Base-by-base conservation (phyloP, 2,797 vertebrate genomes). In the Pitangus sulphuratus region DNA sequence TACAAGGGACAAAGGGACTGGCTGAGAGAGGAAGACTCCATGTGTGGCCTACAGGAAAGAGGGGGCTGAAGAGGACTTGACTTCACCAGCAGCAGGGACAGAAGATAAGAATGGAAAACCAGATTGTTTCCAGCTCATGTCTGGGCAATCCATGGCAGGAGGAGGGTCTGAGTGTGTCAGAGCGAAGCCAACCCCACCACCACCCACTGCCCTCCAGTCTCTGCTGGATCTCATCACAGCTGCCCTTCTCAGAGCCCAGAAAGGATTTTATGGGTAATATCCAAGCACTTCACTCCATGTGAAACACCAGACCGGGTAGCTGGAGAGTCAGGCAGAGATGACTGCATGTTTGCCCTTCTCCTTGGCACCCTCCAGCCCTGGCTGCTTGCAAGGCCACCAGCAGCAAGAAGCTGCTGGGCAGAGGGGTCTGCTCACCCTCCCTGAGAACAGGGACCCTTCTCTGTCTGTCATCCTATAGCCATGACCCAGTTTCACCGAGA, bases 401-500 rank as follows among this genome's bases (percentile, higher is more conserved):
- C 72, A 88, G 25, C 0, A 0, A 76, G 44, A 10, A 75, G 14
- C 25, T 14, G 5, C 35, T 14, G 30, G 58, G n/a, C 35, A 79
- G 45, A 65, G 16, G 12, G 1, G 1, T 31, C 33, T 69, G 39
- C 65, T 83, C 39, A 28, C 19, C 12, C 25, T 57, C 65, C 45
- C 31, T 0, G 1, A 65, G 31, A 79, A 58, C 11, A 44, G 64
- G 28, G 15, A 47, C 30, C n/a, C 65, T 77, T 81, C 65, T 89
- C 37, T 71, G 35, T 44, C 31, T 90, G 96, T 95, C 95, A 97
- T 80, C 77, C 91, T 96, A 97, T 92, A 89, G 89, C 74, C 11
- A 22, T 88, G 96, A 97, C 97, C 97, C 89, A 98, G 62, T 97
- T 98, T 97, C 90, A 37, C 15, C 0, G 3, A 8, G 6, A 28